Base-by-base conservation (phyloP, 2,797 vertebrate species). In the Phataginus tricuspis region DNA sequence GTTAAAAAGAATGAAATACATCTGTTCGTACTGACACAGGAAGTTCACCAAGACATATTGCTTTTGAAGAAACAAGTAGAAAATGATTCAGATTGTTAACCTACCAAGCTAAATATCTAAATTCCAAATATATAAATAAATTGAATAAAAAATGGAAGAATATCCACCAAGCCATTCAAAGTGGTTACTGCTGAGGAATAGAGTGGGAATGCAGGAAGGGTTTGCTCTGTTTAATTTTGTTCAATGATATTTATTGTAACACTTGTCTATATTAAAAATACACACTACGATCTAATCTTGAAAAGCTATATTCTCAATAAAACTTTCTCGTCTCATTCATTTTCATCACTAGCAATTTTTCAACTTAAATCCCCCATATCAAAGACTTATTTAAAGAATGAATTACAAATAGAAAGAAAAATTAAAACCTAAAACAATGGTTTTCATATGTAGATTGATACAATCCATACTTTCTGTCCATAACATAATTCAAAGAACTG, bases 1-100 rank as follows among this genome's bases (percentile, higher is more conserved):
- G 15, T 84, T 90, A 75, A 77, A 89, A 96, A 86, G 15, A 96
- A 87, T 80, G 53, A 95, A 94, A 29, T 63, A 63, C 21, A 68
- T 25, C 39, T 93, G 3, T 91, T 93, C 86, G 51, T 68, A 78
- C 1, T 86, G 37, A 78, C 31, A 75, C 49, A 92, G 75, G 55
- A 69, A 93, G 27, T 71, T 86, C 18, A 75, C 5, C 21, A 42
- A 86, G 21, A 90, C 45, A 79, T 59, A 88, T n/a, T 83, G 29
- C 34, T 96, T 74, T 68, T 86, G 68, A 86, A 91, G 72, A 80
- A 94, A n/a, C 25, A 66, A 77, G 25, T 59, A 83, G 21, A 87
- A 94, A 96, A 69, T 82, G 18, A 72, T 45, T 86, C 27, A 71
- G 51, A 64, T 57, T 85, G 10, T 19, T 79, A 87, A 84, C 2